A percentile compares a stretch with the other conserved stretches of the same genome.
Conservation (phyloP, 2,797 vertebrate genomes). For the Malacoctenus gilli region DNA sequence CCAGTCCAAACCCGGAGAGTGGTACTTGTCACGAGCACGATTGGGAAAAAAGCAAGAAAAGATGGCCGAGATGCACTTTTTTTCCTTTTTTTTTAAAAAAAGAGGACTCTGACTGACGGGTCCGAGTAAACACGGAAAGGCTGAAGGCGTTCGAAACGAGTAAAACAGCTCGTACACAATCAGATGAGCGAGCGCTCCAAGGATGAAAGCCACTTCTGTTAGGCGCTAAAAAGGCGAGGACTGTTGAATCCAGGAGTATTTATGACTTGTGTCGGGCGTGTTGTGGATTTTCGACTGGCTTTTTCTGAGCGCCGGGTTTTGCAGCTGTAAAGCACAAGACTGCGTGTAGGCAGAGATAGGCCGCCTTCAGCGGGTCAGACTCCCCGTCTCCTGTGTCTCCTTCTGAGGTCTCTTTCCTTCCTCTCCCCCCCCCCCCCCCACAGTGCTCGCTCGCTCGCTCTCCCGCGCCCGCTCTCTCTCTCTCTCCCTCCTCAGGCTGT, state of each 20-base stretch:
- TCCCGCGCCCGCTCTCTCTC: constrained; percentile 31
- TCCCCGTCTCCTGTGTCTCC: constrained; percentile 59
- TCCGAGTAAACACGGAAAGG: constrained; percentile 3
- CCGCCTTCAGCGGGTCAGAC: constrained; percentile 68
- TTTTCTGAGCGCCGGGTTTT: constrained; percentile 5
- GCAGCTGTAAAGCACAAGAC: constrained; percentile 17
- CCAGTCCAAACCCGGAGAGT: constrained; percentile 66
- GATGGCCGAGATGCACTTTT: constrained; percentile 31
- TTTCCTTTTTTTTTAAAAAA: too few relatives aligned
- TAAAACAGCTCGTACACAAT: constrained; percentile 27
- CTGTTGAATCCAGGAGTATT: constrained; percentile 5
- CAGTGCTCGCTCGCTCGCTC: constrained; percentile 22
- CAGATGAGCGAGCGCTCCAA: constrained; percentile 1
- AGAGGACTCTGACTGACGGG: neutral
- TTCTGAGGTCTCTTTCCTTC: constrained; percentile 58
- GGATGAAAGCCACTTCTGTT: constrained; percentile 13
- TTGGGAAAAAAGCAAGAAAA: constrained; percentile 46
- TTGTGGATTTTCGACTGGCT: constrained; percentile 17
- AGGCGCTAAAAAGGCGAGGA: neutral
- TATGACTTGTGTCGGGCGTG: neutral
- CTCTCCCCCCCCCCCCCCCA: too few relatives aligned
- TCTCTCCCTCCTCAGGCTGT: constrained; percentile 59
- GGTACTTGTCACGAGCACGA: constrained; percentile 62
- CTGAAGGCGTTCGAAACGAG: constrained; percentile 3
- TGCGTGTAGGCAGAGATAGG: constrained; percentile 46